Conservation (phyloP, 2,797 vertebrate species). For the Halcyon badia region DNA sequence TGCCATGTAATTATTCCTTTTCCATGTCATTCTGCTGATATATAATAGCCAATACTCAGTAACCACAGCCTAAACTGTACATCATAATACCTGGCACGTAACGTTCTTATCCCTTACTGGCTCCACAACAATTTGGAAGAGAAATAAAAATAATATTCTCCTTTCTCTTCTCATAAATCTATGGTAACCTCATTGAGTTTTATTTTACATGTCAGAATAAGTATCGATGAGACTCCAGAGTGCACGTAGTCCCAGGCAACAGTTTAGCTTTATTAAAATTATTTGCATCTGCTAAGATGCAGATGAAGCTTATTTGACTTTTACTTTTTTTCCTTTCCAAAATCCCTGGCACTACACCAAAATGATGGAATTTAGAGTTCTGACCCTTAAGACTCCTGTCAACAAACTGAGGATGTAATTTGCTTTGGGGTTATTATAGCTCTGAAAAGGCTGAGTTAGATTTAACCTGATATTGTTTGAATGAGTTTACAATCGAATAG, state of each 20-base stretch:
- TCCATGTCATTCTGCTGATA: neutral
- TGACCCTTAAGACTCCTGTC: neutral
- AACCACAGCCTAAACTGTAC: neutral
- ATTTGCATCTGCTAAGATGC: neutral
- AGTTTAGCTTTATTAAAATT: neutral
- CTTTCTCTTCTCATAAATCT: neutral
- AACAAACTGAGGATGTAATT: slow-evolving; percentile 3
- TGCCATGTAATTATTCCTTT: neutral
- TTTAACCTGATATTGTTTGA: neutral
- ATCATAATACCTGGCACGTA: neutral
- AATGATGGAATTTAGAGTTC: slow-evolving; percentile 15
- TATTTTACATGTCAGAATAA: neutral
- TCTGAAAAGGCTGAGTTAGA: neutral
- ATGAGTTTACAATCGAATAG: neutral
- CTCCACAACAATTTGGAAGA: neutral
- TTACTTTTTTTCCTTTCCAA: neutral
- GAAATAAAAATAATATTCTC: neutral
- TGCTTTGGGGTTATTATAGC: neutral
- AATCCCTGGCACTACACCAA: neutral
- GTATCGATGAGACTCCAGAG: neutral
- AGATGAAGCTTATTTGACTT: neutral
- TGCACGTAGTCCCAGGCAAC: neutral
- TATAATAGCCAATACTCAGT: neutral
- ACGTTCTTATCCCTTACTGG: neutral
- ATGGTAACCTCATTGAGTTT: neutral